Evolutionary conservation across 2,888 invertebrate genomes (phyloP), one percentile per base, ranked within the genome.

Genomic region (Brachypterus glaber): DNA sequence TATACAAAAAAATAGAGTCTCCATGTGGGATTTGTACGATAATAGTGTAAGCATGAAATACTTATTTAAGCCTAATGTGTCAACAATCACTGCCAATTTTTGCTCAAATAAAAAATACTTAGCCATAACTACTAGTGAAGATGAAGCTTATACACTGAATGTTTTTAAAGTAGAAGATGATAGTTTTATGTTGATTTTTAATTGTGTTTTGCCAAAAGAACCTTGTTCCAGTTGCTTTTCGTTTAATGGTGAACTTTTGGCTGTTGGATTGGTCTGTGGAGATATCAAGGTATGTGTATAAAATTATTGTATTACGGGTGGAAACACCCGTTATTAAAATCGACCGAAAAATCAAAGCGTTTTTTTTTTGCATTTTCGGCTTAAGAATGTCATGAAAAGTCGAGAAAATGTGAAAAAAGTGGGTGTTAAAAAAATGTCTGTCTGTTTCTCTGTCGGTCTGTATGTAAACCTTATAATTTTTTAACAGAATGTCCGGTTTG

Each of bases 221-320:
- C 44, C 55, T 33, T 51, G 39, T 9, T 53, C 50, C 25, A 54
- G 55, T 30, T 48, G 52, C 25, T 59, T 59, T 46, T 74, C 77
- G 0, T 55, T 66, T 1, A 73, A 78, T 50, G 74, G 73, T 3
- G 63, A 68, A 34, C 67, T 77, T 40, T 62, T 82, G 9, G 80
- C 80, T 1, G 54, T 79, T 50, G 82, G 82, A 1, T 69, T 76
- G 13, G 71, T 73, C 32, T 70, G 69, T 14, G 82, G 82, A 1
- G 63, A 71, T 41, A 73, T 82, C 51, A 67, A 70, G 60, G 81
- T 82, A 40, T 37, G 27, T 12, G 8, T 7, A 31, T 25, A 12
- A 13, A 14, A 15, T 34, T 39, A 25, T 13, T 18, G 8, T 21
- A 34, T 8, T n/a, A n/a, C n/a, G n/a, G n/a, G n/a, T n/a, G n/a